Percentiles rank a stretch among this genome's conserved stretches.
These are phyloP conservation scores for Leptinotarsa lineolata DNA, from an alignment of 1,140 invertebrate genomes.

Conservation along the genomic window DNA sequence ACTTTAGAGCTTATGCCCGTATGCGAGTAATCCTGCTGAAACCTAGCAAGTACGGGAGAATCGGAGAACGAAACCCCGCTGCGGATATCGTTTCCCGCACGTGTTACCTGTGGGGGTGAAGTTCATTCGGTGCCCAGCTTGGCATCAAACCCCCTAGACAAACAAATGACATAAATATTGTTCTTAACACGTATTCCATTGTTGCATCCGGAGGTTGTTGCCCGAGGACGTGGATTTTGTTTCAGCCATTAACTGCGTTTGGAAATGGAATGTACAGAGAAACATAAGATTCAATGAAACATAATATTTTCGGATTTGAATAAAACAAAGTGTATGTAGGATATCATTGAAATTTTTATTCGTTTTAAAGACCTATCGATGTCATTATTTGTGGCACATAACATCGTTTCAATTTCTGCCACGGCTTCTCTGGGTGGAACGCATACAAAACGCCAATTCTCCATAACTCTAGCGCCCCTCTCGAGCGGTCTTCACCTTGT, in stretches of 20 bases:
- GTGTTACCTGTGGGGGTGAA: slow-evolving; percentile 42
- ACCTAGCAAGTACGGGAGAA: not conserved
- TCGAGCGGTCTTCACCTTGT: no score
- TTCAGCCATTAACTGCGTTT: not conserved
- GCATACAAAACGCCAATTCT: no score
- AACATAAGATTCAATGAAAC: no score
- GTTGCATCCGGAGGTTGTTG: slow-evolving; percentile 15
- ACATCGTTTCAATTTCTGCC: no score
- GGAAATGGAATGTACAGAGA: not conserved
- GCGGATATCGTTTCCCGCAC: slow-evolving; percentile 39
- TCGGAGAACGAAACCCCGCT: not conserved
- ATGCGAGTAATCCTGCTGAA: not conserved
- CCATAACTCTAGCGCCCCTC: no score
- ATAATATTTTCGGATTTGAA: no score
- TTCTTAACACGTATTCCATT: slow-evolving; percentile 45
- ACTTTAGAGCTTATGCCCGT: not conserved
- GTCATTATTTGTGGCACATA: no score
- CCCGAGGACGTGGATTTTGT: not conserved
- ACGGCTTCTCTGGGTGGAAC: no score
- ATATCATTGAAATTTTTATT: no score
- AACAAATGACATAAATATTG: slow-evolving; percentile 47
- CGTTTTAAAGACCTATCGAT: no score
- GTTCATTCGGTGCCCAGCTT: slow-evolving; percentile 37
- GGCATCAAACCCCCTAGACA: slow-evolving; percentile 41
- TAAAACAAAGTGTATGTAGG: no score